Evolutionary conservation across 2,797 vertebrate species (phyloP), one percentile per base, ranked within the genome.

Genomic region (Falco berigora): DNA sequence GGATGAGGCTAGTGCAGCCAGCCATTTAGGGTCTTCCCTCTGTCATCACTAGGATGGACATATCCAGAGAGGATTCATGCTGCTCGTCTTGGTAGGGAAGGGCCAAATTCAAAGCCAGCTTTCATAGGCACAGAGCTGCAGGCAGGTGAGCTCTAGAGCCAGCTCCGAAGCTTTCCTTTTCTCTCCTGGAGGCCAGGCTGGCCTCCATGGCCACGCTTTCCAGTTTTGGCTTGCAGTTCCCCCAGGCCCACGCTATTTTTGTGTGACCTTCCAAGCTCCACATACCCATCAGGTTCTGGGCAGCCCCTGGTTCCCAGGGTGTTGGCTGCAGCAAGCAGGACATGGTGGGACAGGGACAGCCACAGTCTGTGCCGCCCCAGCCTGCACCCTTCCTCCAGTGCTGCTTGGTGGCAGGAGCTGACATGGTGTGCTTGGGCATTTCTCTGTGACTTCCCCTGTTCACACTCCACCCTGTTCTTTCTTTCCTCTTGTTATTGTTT

Each of bases 181-280:
- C 12, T 53, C 19, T 77, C 11, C 49, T 56, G n/a, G 14, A 71
- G 52, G n/a, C 20, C 58, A 86, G 23, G 13, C 16, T 84, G 56
- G 21, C 24, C 18, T 36, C 32, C 52, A 0, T 28, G 58, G 34
- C 59, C 28, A 14, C n/a, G 46, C 23, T 20, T 53, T 64, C 53
- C 40, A 64, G 10, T 34, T 86, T 27, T 68, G 73, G 28, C 21
- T 71, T 78, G 77, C 36, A 21, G 30, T 42, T 78, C 25, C 10
- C 46, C 28, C 19, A 46, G 2, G 40, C 40, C 40, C 14, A 30
- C 0, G 0, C 12, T 12, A 0, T 10, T 55, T 79, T 53, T 28
- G 32, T 24, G 21, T 78, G 38, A 16, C 6, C 55, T 66, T 34
- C 49, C 79, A 59, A 62, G 71, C 14, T 62, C 28, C 34, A 5